These are phyloP conservation scores for Prinia subflava DNA, from an alignment of 2,113 vertebrate species.

Conservation along the genomic window DNA sequence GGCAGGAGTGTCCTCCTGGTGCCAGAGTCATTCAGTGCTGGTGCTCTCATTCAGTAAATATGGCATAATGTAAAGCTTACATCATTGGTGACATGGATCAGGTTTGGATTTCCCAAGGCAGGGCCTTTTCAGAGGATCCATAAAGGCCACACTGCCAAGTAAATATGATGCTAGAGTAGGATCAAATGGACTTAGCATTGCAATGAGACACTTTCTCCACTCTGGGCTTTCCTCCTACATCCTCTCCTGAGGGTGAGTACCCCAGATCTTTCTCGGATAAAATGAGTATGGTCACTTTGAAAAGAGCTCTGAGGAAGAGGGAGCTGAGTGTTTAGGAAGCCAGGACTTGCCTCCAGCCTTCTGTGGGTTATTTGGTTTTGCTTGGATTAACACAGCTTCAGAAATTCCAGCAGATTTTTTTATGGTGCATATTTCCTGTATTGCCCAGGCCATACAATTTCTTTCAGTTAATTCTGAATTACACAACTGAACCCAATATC, in stretches of 20 bases:
- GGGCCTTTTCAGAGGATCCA: not conserved
- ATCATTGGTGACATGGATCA: not conserved
- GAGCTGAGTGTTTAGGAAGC: not conserved
- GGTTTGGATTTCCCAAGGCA: not conserved
- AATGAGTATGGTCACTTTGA: not conserved
- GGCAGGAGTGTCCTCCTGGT: not conserved
- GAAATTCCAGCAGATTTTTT: constrained; percentile 9
- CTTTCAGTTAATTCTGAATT: not conserved
- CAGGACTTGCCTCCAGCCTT: not conserved
- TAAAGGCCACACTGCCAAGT: not conserved
- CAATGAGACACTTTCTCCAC: not conserved
- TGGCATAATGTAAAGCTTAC: not conserved
- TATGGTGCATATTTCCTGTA: constrained; percentile 18
- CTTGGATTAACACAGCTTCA: constrained; percentile 18
- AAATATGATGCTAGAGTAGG: not conserved
- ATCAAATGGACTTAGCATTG: not conserved
- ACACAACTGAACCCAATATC: not conserved
- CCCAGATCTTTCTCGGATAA: not conserved
- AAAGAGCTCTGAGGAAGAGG: not conserved
- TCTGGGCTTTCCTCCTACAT: not conserved
- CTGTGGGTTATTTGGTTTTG: constrained; percentile 14
- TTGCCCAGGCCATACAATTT: not conserved
- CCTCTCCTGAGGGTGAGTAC: not conserved
- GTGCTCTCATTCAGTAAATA: not conserved
- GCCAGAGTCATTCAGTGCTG: not conserved